Evolutionary conservation across 2,113 vertebrate genomes (phyloP), one percentile per base, ranked within the genome.

Genomic region (Siniperca knerii): DNA sequence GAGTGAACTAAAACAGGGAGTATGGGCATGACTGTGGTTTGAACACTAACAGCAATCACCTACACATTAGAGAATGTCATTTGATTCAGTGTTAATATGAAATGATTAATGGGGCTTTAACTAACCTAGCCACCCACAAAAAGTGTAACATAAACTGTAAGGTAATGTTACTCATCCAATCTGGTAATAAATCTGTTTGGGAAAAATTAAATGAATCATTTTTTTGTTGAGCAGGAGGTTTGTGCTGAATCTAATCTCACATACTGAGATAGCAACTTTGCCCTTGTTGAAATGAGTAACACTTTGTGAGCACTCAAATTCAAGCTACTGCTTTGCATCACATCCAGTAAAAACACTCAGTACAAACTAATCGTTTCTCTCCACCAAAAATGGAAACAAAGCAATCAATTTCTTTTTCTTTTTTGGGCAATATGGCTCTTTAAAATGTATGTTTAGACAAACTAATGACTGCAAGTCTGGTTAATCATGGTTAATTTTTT

Each of bases 61-160:
- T 71, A 46, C 10, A 25, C 44, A 46, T 62, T 46, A 72, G 50
- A 76, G 40, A 81, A 75, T 33, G 50, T 52, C 60, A 76, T 33
- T 58, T 35, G 9, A 69, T 55, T 68, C 25, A 54, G 48, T 65
- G 57, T 58, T 58, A 40, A 42, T 50, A 64, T 57, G 50, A 82
- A 50, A 75, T 64, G 23, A 81, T 54, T 55, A 62, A 80, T 57
- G 7, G 29, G 37, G 46, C 61, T 62, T 55, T 44, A 55, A 69
- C 1, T 57, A 50, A 81, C n/a, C 8, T 42, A 76, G 58, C 66
- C 79, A 68, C 25, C 16, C 37, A 58, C 50, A 61, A 44, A 20
- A 54, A 54, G 35, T 48, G 65, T 23, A 33, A 77, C 16, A 67
- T 25, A 75, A 65, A 70, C 29, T 77, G 62, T 25, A 61, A 70